These are phyloP conservation scores for Babylonia areolata DNA, from an alignment of 1,140 invertebrate genomes.

Conservation along the genomic window DNA sequence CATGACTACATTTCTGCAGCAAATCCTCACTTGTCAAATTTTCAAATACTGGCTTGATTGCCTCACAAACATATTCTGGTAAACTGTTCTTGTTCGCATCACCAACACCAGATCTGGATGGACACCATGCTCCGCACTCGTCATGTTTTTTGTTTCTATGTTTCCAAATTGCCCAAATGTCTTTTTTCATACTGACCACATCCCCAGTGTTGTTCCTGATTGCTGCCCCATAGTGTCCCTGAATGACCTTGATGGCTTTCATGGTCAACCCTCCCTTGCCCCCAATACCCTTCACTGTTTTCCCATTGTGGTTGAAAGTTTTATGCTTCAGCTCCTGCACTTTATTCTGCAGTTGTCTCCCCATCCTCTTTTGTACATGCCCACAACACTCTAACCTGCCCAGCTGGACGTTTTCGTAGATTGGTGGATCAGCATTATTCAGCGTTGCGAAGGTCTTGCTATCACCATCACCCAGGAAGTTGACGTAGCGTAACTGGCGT, in stretches of 20 bases:
- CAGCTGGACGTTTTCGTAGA: neutral
- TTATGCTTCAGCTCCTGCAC: neutral
- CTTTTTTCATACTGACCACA: constrained; percentile 19
- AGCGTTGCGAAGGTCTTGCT: constrained; percentile 30
- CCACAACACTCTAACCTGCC: neutral
- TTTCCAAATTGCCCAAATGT: constrained; percentile 32
- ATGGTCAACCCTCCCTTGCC: neutral
- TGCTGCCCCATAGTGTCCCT: constrained; percentile 41
- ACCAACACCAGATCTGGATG: neutral
- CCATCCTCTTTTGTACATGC: constrained; percentile 21
- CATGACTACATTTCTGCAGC: constrained; percentile 37
- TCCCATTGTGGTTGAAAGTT: neutral
- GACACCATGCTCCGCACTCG: constrained; percentile 35
- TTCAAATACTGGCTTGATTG: constrained; percentile 40
- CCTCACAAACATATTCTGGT: too few relatives aligned
- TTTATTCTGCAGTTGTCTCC: neutral
- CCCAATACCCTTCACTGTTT: neutral
- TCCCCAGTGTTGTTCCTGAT: constrained; percentile 30
- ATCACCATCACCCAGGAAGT: constrained; percentile 41
- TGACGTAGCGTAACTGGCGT: constrained; percentile 15
- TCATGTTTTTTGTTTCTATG: constrained; percentile 24
- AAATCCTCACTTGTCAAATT: neutral
- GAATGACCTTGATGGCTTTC: constrained; percentile 17
- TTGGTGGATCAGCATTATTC: neutral
- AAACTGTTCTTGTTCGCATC: constrained; percentile 26